Conservation (phyloP, 2,888 invertebrate species). For the Luperina nickerlii region DNA sequence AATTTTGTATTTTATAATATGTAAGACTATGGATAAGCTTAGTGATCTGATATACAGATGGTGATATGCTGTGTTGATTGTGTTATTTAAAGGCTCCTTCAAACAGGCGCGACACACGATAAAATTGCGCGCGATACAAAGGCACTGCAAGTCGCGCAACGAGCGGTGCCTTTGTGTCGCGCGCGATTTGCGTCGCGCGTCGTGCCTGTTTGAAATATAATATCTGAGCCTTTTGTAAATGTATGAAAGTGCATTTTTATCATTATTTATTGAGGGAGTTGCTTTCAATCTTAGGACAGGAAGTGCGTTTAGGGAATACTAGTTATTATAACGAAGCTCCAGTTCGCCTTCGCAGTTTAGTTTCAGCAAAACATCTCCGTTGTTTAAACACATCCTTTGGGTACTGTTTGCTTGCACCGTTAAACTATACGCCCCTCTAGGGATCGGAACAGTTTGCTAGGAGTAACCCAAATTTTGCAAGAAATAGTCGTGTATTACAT, state of each 20-base stretch:
- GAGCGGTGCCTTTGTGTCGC: too few relatives aligned
- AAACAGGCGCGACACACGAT: too few relatives aligned
- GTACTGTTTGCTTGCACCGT: constrained; percentile 6
- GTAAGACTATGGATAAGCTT: not conserved
- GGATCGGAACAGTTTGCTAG: constrained; percentile 2
- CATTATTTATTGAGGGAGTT: not conserved
- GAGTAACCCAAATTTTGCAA: constrained; percentile 2
- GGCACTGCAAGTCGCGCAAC: too few relatives aligned
- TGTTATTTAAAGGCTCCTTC: too few relatives aligned
- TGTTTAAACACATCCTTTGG: constrained; percentile 22
- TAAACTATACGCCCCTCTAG: constrained; percentile 6
- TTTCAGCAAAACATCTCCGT: not conserved
- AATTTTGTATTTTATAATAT: not conserved
- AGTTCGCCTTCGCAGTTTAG: constrained; percentile 3
- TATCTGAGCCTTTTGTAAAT: not conserved
- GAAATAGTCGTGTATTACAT: not conserved
- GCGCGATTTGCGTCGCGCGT: too few relatives aligned
- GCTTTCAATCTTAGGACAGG: not conserved
- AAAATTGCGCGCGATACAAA: too few relatives aligned
- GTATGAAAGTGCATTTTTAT: not conserved
- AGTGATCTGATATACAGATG: not conserved
- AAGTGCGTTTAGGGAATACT: constrained; percentile 17
- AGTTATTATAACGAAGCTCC: constrained; percentile 18
- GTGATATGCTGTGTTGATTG: not conserved
- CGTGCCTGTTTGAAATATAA: too few relatives aligned